These are phyloP conservation scores for Sympetrum striolatum DNA, from an alignment of 2,888 invertebrate genomes.

Conservation along the genomic window DNA sequence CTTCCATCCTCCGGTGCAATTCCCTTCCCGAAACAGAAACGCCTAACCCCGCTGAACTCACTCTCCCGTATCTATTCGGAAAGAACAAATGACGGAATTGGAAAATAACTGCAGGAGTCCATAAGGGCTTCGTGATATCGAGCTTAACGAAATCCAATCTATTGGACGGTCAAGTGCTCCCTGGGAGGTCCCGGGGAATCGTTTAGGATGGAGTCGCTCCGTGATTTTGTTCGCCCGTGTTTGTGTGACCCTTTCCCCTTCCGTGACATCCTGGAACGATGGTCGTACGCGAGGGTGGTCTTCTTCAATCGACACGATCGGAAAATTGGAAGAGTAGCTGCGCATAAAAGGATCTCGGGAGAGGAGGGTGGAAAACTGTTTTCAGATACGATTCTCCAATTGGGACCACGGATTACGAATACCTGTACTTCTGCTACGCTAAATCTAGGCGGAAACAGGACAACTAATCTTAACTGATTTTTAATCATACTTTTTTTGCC, in stretches of 20 bases:
- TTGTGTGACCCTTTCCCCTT: not conserved
- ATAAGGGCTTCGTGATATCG: not conserved
- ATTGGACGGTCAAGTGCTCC: not conserved
- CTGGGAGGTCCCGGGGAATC: constrained; percentile 4
- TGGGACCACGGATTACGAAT: too few relatives aligned
- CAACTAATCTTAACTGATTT: too few relatives aligned
- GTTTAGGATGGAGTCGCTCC: not conserved
- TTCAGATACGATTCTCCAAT: too few relatives aligned
- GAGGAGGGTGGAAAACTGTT: too few relatives aligned
- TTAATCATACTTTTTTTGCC: too few relatives aligned
- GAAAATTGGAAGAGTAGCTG: not conserved
- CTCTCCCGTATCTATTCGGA: not conserved
- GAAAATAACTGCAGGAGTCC: not conserved
- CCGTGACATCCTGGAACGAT: constrained; percentile 25
- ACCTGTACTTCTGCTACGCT: too few relatives aligned
- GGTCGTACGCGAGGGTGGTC: not conserved
- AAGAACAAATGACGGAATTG: not conserved
- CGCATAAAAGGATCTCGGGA: too few relatives aligned
- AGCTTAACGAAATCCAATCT: constrained; percentile 29
- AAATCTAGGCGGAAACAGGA: too few relatives aligned
- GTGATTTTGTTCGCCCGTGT: not conserved
- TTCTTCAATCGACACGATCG: not conserved
- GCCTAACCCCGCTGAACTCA: too few relatives aligned
- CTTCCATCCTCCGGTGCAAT: too few relatives aligned
- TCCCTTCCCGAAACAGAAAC: too few relatives aligned